These are phyloP conservation scores for Ametastegia equiseti DNA, from an alignment of 2,888 invertebrate species.

Conservation along the genomic window DNA sequence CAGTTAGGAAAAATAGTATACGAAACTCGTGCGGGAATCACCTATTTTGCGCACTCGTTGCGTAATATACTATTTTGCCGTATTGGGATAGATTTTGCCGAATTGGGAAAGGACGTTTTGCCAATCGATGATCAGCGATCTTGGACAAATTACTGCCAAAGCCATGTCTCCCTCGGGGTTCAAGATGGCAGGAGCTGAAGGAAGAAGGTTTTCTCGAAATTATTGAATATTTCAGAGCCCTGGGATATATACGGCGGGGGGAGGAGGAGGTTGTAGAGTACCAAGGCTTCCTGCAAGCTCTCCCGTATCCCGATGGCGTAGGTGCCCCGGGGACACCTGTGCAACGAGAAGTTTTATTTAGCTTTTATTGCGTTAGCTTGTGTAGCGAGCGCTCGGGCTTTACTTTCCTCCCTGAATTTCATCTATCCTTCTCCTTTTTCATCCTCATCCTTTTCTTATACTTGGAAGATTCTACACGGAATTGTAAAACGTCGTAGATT, in stretches of 20 bases:
- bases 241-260: not conserved
- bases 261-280: no score
- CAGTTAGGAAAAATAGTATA: no score
- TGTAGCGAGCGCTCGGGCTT: not conserved
- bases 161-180: no score
- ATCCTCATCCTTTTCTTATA: not conserved
- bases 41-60: no score
- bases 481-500: constrained; percentile 30
- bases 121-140: no score
- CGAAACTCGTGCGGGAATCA: no score
- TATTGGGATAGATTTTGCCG: no score
- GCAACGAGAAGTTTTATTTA: constrained; percentile 44
- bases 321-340: constrained; percentile 39
- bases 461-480: constrained; percentile 3
- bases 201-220: constrained; percentile 20
- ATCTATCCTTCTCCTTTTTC: no score
- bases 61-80: no score
- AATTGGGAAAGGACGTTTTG: no score
- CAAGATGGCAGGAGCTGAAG: no score
- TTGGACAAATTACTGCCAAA: not conserved
- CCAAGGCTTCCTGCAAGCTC: not conserved
- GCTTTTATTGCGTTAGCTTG: constrained; percentile 44
- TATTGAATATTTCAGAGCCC: constrained; percentile 23
- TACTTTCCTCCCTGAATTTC: not conserved
- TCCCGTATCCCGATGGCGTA: not conserved